Percentiles rank a stretch among this genome's conserved stretches.
These are phyloP conservation scores for Philereme vetulata DNA, from an alignment of 2,888 invertebrate species.

Conservation along the genomic window DNA sequence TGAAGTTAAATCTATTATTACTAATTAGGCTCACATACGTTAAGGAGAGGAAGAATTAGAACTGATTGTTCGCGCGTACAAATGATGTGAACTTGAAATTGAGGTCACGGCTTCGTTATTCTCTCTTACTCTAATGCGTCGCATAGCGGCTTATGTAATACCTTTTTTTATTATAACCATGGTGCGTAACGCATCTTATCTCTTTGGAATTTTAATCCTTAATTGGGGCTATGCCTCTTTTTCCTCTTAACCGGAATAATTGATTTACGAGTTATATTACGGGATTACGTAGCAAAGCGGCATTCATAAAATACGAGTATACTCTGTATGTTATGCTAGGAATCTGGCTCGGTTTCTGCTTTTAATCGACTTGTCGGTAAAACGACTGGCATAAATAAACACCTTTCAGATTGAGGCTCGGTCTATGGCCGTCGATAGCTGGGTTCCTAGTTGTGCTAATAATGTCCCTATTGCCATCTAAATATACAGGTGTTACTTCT, in stretches of 20 bases:
- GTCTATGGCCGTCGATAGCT: neutral
- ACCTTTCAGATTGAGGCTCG: constrained; percentile 16
- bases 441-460: constrained; percentile 7
- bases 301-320: too few species aligned
- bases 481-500: neutral
- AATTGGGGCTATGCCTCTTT: neutral
- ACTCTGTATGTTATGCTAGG: neutral
- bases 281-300: constrained; percentile 5
- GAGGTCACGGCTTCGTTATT: constrained; percentile 35
- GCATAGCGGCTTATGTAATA: constrained; percentile 16
- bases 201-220: neutral
- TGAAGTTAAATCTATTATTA: neutral
- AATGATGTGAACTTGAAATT: constrained; percentile 34
- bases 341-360: constrained; percentile 2
- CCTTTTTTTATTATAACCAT: neutral
- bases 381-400: constrained; percentile 5
- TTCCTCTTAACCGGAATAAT: constrained; percentile 7
- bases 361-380: neutral
- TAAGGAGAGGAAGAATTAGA: constrained; percentile 13
- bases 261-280: constrained; percentile 6
- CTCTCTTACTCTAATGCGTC: constrained; percentile 18
- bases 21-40: constrained; percentile 3
- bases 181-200: constrained; percentile 1
- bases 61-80: constrained; percentile 15
- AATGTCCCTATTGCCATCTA: constrained; percentile 3